A percentile compares a stretch with the other conserved stretches of the same genome.
These are phyloP conservation scores for Osmerus mordax DNA, from an alignment of 2,113 vertebrate species.

Conservation along the genomic window DNA sequence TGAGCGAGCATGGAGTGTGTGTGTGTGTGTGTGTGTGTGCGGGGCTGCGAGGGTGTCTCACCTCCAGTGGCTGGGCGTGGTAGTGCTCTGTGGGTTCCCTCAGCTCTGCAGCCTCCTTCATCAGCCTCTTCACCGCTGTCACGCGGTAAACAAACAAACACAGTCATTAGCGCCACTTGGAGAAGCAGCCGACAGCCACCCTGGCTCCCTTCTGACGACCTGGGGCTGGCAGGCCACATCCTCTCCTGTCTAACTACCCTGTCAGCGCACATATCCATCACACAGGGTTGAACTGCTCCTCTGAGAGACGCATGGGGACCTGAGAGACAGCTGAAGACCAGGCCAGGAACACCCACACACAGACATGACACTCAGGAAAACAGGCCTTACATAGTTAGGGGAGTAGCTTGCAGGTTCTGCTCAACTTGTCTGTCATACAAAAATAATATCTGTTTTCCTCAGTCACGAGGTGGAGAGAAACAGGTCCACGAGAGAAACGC, in stretches of 20 bases:
- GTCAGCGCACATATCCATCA: not conserved
- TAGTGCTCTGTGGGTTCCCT: slow-evolving; percentile 97
- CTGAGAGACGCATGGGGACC: too few relatives aligned
- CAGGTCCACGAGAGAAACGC: too few relatives aligned
- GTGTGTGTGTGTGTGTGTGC: not conserved
- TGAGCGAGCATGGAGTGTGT: not conserved
- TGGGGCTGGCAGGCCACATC: too few relatives aligned
- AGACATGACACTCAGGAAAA: not conserved
- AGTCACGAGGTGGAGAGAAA: too few relatives aligned
- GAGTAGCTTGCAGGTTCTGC: too few relatives aligned
- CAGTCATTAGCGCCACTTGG: slow-evolving; percentile 21
- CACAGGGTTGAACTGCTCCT: not conserved
- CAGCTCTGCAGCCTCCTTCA: slow-evolving; percentile 97
- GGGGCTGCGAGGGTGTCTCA: slow-evolving; percentile 59
- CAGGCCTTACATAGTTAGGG: too few relatives aligned
- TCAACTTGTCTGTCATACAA: too few relatives aligned
- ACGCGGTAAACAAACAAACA: not conserved
- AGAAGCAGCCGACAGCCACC: not conserved
- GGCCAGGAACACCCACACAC: not conserved
- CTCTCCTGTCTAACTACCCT: too few relatives aligned
- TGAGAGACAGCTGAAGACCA: not conserved
- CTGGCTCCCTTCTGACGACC: too few relatives aligned
- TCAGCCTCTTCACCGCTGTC: slow-evolving; percentile 94
- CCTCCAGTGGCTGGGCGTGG: slow-evolving; percentile 96
- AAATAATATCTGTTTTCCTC: too few relatives aligned